Conservation (phyloP, 53 echinoderm and acorn worm species). For the Arbacia lixula region DNA sequence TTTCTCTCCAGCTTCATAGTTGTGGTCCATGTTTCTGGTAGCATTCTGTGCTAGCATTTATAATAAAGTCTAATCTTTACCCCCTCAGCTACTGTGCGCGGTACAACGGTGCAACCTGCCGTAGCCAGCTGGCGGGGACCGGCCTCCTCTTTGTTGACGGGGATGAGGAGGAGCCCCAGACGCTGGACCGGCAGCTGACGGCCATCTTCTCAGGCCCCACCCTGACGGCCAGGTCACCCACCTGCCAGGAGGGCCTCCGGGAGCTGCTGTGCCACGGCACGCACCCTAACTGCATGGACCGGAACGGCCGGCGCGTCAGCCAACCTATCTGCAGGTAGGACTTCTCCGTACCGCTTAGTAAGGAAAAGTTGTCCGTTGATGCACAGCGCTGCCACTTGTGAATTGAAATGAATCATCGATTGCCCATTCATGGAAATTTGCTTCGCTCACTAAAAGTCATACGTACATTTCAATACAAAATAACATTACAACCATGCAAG, state of each 20-base stretch:
- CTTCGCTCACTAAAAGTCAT: too few species aligned
- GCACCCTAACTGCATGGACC: slow-evolving; percentile 3
- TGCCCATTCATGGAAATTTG: too few species aligned
- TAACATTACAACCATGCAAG: too few species aligned
- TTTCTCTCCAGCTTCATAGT: too few species aligned
- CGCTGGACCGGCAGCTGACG: background rate
- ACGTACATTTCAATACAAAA: too few species aligned
- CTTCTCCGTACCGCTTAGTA: background rate
- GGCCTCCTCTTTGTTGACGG: slow-evolving; percentile 16
- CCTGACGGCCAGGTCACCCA: background rate
- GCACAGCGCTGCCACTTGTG: too few species aligned
- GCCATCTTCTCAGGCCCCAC: background rate
- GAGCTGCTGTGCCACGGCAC: slow-evolving; percentile 42
- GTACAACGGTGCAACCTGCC: slow-evolving; percentile 42
- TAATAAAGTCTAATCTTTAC: background rate
- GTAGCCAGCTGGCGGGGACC: background rate
- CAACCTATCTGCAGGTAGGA: slow-evolving; percentile 36
- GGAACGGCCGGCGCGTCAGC: background rate
- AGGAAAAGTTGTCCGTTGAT: too few species aligned
- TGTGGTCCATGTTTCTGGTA: too few species aligned
- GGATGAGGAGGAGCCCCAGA: background rate
- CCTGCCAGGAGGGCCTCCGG: slow-evolving; percentile 15
- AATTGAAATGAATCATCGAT: too few species aligned
- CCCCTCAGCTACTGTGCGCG: slow-evolving; percentile 28
- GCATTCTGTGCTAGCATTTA: too few species aligned